A percentile compares a stretch with the other conserved stretches of the same genome.
Conservation (phyloP, 2,113 vertebrate species). For the Falco punctatus region DNA sequence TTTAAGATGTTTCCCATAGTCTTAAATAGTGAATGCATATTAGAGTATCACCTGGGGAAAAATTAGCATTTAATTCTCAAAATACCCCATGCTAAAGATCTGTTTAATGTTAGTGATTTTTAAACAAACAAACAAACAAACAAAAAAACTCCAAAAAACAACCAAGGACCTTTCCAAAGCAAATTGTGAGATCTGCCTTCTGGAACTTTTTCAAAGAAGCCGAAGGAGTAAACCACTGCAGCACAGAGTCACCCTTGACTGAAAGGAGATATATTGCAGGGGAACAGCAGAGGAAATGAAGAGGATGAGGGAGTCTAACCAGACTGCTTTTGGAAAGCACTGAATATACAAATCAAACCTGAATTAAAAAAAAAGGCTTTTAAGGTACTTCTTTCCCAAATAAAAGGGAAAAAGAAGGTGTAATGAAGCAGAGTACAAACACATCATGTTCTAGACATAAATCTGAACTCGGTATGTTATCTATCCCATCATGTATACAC, state of each 20-base stretch:
- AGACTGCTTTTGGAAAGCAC: slow-evolving; percentile 2
- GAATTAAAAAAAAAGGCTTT: slow-evolving; percentile 37
- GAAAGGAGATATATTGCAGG: slow-evolving; percentile 8
- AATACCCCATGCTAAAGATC: background rate
- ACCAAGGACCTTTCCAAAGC: background rate
- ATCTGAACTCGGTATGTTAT: slow-evolving; percentile 36
- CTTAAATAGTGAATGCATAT: background rate
- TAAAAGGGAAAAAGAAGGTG: slow-evolving; percentile 20
- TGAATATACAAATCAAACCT: slow-evolving; percentile 57
- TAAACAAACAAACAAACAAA: too few species aligned
- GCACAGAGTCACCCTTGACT: background rate
- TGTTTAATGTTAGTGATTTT: background rate
- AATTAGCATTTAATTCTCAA: background rate
- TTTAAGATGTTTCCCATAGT: background rate
- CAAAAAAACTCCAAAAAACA: too few species aligned
- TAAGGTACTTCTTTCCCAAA: slow-evolving; percentile 35
- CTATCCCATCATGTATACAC: slow-evolving; percentile 12
- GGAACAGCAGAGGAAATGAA: slow-evolving; percentile 32
- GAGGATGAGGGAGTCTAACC: background rate
- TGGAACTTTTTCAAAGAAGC: background rate
- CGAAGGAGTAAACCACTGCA: background rate
- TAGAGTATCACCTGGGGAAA: background rate
- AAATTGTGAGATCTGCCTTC: background rate
- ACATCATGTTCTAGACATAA: slow-evolving; percentile 20
- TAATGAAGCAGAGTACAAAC: slow-evolving; percentile 38